These are phyloP conservation scores for Hesperophylax magnus DNA, from an alignment of 1,140 invertebrate species.

Conservation along the genomic window DNA sequence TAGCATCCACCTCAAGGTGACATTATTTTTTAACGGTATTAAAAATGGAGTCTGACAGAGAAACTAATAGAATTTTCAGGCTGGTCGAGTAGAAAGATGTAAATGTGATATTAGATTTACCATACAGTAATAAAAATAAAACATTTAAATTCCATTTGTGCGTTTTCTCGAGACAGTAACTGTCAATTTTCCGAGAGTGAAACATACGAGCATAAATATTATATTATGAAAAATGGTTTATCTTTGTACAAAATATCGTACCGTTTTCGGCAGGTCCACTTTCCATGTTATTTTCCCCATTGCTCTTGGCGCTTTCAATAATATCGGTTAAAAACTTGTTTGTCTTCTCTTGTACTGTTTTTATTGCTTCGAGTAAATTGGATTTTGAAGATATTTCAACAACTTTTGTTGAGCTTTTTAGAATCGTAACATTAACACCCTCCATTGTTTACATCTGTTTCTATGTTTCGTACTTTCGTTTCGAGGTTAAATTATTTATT, in stretches of 20 bases:
- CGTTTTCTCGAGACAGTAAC: neutral
- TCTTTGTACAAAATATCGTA: neutral
- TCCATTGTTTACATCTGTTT: constrained; percentile 31
- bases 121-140: neutral
- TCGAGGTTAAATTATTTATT: neutral
- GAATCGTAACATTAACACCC: constrained; percentile 33
- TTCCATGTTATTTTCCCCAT: constrained; percentile 6
- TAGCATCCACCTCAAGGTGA: neutral
- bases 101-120: neutral
- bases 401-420: constrained; percentile 34
- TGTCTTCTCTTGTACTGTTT: constrained; percentile 20
- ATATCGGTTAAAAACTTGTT: constrained; percentile 45
- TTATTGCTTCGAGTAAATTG: constrained; percentile 32
- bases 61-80: neutral
- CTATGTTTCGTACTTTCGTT: no score
- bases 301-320: constrained; percentile 30
- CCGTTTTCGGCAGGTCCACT: constrained; percentile 19
- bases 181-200: neutral
- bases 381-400: constrained; percentile 43
- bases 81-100: neutral
- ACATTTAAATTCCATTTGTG: neutral
- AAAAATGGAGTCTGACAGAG: neutral
- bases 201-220: neutral
- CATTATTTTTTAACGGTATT: neutral
- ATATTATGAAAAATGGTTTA: neutral